Base-by-base conservation (phyloP, 2,888 invertebrate species). In the Diachrysia chrysitis region DNA sequence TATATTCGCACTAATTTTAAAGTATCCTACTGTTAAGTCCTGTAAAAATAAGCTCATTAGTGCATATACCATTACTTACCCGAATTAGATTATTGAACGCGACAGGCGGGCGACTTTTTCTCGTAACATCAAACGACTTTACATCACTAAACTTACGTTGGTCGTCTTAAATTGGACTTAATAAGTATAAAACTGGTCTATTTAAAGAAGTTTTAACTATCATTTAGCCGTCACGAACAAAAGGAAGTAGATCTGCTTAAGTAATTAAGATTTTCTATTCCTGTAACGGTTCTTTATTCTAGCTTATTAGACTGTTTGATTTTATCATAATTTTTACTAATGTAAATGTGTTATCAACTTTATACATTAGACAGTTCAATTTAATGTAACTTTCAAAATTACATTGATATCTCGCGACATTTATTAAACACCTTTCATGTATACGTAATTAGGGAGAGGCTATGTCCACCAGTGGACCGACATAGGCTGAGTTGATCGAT, bases 1-100 rank as follows among this genome's bases (percentile, higher is more conserved):
- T n/a, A n/a, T n/a, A n/a, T n/a, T n/a, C n/a, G n/a, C n/a, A n/a
- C 17, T 23, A 46, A 6, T n/a, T 53, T 12, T 12, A 53, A 23
- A 25, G 29, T 32, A 32, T 1, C 9, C 54, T 19, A 66, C 29
- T 32, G 61, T 56, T 57, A 9, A 37, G 23, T 53, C 42, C 58
- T 21, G 63, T 32, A 65, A 56, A 12, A 56, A 19, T 16, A 69
- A 58, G 75, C 67, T 72, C 66, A 71, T 82, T 79, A 65, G 76
- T 63, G 59, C 75, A 70, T 82, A 79, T 78, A 75, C 68, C 71
- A 25, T 74, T 68, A 75, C 80, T 82, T 82, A 78, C 63, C 46
- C 51, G 67, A 82, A 81, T 74, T 76, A 82, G 70, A 72, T 53
- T n/a, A 56, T 23, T 56, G 46, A 35, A 1, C 7, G 61, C 42